Evolutionary conservation across 64 coral and sea anemone genomes (phyloP).

Genomic region (Pocillopora damicornis): DNA sequence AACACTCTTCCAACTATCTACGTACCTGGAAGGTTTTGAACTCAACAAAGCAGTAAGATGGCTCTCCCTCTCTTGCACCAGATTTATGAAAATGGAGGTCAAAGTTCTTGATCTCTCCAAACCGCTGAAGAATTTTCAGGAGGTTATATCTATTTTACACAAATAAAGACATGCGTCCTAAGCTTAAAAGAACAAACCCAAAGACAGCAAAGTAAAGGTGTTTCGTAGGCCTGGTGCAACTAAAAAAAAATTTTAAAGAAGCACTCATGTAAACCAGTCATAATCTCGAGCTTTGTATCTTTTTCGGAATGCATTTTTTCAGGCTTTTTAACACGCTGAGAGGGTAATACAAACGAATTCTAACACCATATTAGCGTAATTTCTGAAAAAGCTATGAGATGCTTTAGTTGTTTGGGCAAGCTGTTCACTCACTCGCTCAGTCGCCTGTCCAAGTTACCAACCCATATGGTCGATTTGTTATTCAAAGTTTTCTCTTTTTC

Average conservation of each 20-base stretch:
- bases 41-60: slow-evolving; percentile 95
- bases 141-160: slow-evolving; percentile 74
- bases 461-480: slow-evolving; percentile 71
- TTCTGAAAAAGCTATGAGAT: too few species aligned
- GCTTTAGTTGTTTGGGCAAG: background rate
- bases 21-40: slow-evolving; percentile 49
- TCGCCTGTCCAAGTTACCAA: slow-evolving; percentile 95
- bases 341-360: too few species aligned
- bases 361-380: too few species aligned
- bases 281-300: too few species aligned
- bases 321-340: too few species aligned
- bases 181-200: too few species aligned
- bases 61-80: slow-evolving; percentile 87
- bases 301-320: too few species aligned
- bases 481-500: slow-evolving; percentile 3
- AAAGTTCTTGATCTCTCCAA: slow-evolving; percentile 88
- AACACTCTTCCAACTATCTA: background rate
- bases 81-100: slow-evolving; percentile 91
- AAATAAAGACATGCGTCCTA: too few species aligned
- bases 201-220: too few species aligned
- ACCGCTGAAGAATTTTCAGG: slow-evolving; percentile 88
- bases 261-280: too few species aligned
- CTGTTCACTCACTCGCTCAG: slow-evolving; percentile 76
- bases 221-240: too few species aligned
- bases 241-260: too few species aligned